Evolutionary conservation across 2,888 invertebrate species (phyloP).

Genomic region (Macaria notata): DNA sequence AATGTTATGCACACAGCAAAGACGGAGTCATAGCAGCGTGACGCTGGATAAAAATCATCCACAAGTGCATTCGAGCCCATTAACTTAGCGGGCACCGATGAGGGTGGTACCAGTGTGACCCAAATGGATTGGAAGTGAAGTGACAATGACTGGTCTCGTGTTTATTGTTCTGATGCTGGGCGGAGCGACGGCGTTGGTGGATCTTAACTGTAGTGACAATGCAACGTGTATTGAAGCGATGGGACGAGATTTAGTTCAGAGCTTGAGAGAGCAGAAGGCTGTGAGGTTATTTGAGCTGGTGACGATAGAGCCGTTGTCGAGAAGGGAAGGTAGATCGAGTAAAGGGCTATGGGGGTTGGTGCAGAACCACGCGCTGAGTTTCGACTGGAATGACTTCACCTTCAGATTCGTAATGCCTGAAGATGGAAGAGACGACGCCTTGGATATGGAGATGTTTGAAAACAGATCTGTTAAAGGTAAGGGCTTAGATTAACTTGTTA

Average conservation of each 20-base stretch:
- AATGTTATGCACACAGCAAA: slow-evolving; percentile 57
- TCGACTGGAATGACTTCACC: slow-evolving; percentile 79
- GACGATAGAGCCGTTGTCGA: slow-evolving; percentile 77
- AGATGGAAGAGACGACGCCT: slow-evolving; percentile 65
- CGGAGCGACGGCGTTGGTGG: slow-evolving; percentile 58
- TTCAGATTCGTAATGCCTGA: slow-evolving; percentile 75
- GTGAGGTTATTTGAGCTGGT: slow-evolving; percentile 79
- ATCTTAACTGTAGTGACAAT: slow-evolving; percentile 82
- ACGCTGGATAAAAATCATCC: slow-evolving; percentile 77
- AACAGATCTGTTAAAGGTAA: slow-evolving; percentile 73
- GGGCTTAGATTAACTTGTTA: slow-evolving; percentile 19
- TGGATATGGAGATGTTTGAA: slow-evolving; percentile 73
- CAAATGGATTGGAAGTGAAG: slow-evolving; percentile 72
- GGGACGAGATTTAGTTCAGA: slow-evolving; percentile 74
- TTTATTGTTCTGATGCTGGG: slow-evolving; percentile 61
- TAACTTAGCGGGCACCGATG: slow-evolving; percentile 69
- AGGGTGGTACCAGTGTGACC: slow-evolving; percentile 69
- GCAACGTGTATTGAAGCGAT: slow-evolving; percentile 82
- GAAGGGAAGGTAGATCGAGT: slow-evolving; percentile 63
- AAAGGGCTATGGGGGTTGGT: slow-evolving; percentile 70
- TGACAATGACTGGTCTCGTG: slow-evolving; percentile 70
- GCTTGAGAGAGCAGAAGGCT: slow-evolving; percentile 76
- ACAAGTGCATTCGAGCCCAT: slow-evolving; percentile 64
- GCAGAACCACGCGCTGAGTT: slow-evolving; percentile 76
- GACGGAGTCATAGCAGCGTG: slow-evolving; percentile 65